Percentiles rank a stretch among this genome's conserved stretches.
Evolutionary conservation across 2,888 invertebrate species (phyloP).

Genomic region (Noctua fimbriata): DNA sequence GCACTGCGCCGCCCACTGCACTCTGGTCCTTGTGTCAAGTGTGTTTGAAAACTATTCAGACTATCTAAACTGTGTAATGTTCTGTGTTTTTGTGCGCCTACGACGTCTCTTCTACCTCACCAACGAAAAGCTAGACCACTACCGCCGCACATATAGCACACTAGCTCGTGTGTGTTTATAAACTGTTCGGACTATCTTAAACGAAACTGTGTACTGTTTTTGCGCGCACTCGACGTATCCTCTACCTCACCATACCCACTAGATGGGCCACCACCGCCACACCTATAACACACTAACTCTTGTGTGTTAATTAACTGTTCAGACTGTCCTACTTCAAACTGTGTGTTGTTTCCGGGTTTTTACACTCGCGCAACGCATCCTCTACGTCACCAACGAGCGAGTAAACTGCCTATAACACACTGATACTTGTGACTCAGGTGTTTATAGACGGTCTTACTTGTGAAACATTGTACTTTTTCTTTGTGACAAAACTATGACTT

Average conservation of each 20-base stretch:
- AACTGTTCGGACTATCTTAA: neutral
- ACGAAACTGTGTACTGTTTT: neutral
- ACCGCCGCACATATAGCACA: neutral
- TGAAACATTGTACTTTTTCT: neutral
- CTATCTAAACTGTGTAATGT: conserved; percentile 9
- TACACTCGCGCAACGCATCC: neutral
- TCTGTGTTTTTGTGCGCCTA: neutral
- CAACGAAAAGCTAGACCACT: neutral
- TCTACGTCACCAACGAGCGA: neutral
- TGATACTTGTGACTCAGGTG: neutral
- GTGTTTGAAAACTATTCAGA: neutral
- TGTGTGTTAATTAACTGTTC: neutral
- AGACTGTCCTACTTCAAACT: neutral
- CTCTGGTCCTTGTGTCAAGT: neutral
- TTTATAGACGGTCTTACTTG: neutral
- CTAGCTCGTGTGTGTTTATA: neutral
- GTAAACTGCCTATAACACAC: neutral
- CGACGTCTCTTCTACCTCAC: neutral
- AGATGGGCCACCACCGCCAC: neutral
- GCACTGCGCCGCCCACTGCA: neutral
- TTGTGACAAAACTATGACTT: conserved; percentile 2
- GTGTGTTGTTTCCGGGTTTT: neutral
- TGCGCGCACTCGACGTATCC: neutral
- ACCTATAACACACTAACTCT: neutral
- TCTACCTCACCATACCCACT: neutral